Conservation (phyloP, 2,888 invertebrate genomes). For the Drosophila demipolita region DNA sequence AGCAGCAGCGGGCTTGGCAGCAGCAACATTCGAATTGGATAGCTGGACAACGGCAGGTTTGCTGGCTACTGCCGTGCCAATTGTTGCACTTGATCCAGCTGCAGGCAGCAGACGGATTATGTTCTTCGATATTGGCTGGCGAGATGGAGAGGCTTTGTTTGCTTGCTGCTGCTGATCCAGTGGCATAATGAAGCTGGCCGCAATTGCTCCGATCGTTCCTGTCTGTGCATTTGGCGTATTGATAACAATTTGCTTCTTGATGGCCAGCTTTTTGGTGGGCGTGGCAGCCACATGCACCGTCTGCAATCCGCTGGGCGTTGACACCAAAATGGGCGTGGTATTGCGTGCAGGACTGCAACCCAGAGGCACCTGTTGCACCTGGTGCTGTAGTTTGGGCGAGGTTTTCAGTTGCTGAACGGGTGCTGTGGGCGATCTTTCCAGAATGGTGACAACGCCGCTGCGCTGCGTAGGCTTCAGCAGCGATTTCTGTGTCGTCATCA, state of each 20-base stretch:
- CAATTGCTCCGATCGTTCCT: background rate
- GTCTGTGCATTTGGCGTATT: constrained; percentile 33
- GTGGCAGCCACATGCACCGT: constrained; percentile 83
- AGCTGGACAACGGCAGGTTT: constrained; percentile 44
- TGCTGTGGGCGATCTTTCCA: constrained; percentile 41
- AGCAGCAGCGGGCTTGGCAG: constrained; percentile 27
- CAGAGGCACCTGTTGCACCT: constrained; percentile 8
- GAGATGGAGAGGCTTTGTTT: constrained; percentile 36
- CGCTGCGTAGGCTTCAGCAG: constrained; percentile 68
- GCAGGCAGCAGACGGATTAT: constrained; percentile 74
- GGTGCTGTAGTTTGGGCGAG: constrained; percentile 29
- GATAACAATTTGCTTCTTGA: constrained; percentile 82
- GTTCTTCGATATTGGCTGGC: constrained; percentile 71
- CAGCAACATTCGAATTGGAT: constrained; percentile 23
- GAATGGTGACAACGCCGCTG: constrained; percentile 46
- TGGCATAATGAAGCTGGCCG: constrained; percentile 50
- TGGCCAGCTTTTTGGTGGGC: constrained; percentile 72
- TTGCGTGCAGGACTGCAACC: constrained; percentile 53
- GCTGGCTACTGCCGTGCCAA: constrained; percentile 17
- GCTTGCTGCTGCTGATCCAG: constrained; percentile 34
- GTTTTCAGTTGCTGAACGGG: constrained; percentile 38
- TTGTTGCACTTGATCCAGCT: constrained; percentile 12
- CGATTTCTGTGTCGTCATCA: constrained; percentile 68
- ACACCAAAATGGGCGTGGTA: constrained; percentile 82
- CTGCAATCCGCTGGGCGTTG: constrained; percentile 83